These are phyloP conservation scores for Porites evermanni DNA, from an alignment of 92 coral and sea anemone species.

Conservation along the genomic window DNA sequence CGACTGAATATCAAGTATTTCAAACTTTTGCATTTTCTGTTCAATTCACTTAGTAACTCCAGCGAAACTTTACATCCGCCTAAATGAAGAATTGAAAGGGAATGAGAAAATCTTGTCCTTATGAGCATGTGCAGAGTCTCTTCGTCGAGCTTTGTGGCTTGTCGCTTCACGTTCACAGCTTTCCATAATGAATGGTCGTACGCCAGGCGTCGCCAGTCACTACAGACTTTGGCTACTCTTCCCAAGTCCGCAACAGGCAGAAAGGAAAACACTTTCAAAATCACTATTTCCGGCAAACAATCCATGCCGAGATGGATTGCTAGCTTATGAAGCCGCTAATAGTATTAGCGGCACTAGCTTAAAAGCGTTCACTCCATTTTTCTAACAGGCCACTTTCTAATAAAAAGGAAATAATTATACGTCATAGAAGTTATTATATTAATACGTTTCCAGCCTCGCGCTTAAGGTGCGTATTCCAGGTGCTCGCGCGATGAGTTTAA, in stretches of 20 bases:
- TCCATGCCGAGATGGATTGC: slow-evolving; percentile 65
- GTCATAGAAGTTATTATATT: slow-evolving; percentile 36
- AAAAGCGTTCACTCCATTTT: slow-evolving; percentile 36
- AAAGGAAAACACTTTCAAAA: slow-evolving; percentile 91
- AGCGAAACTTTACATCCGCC: slow-evolving; percentile 88
- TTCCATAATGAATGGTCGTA: slow-evolving; percentile 97
- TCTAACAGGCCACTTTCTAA: background rate
- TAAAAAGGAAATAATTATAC: slow-evolving; percentile 14
- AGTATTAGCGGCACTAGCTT: slow-evolving; percentile 8
- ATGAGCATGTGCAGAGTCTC: slow-evolving; percentile 88
- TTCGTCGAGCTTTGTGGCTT: slow-evolving; percentile 84
- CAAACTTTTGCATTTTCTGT: slow-evolving; percentile 86
- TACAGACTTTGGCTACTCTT: slow-evolving; percentile 88
- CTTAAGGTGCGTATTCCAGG: background rate
- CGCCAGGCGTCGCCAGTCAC: slow-evolving; percentile 92
- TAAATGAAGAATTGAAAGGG: slow-evolving; percentile 70
- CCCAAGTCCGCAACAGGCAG: slow-evolving; percentile 87
- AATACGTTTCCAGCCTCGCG: slow-evolving; percentile 22
- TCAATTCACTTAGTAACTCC: slow-evolving; percentile 84
- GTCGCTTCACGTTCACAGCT: slow-evolving; percentile 84
- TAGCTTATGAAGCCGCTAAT: slow-evolving; percentile 31
- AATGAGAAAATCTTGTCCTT: slow-evolving; percentile 83
- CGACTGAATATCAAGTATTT: slow-evolving; percentile 89
- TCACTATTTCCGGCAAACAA: slow-evolving; percentile 91
- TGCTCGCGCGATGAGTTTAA: background rate